Base-by-base conservation (phyloP, 1,140 invertebrate species). In the Drosophila tristis region DNA sequence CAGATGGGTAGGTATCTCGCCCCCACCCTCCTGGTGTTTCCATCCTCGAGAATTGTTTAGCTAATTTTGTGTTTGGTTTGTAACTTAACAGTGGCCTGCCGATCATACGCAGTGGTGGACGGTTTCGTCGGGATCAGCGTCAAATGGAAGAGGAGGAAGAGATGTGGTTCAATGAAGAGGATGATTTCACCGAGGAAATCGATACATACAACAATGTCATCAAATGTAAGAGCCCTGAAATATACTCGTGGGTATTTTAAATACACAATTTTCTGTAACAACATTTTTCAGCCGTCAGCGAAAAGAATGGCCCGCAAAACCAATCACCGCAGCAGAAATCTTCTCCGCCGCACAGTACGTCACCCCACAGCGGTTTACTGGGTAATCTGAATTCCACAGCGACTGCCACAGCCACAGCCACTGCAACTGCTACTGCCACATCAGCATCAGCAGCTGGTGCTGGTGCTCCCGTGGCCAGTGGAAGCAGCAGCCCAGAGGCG, bases 151-250 rank as follows among this genome's bases (percentile, higher is more conserved):
- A 99, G 87, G 98, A 99, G 80, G 98, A 99, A 92, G 98, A 99
- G 92, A 98, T 98, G 95, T 99, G 98, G 98, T 99, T 99, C 93
- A 98, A 98, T 91, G 97, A 98, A 82, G 98, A 99, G 76, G 98
- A 99, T 91, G 98, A 98, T 82, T 95, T 97, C 78, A 97, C 98
- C 74, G 98, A 99, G 86, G 90, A 91, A 63, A 84, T 92, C 68
- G 92, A 93, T 60, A 80, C 92, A 16, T 93, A 93, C 58, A 82
- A 92, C 66, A 92, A 80, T 65, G 89, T 91, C 29, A 93, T 92
- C 73, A 90, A 94, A 95, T 84, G 90, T 91, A 70, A 74, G 84
- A 74, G 31, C 1, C 16, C 8, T 53, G 5, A 9, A 7, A 20
- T 20, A 20, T 11, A 16, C 15, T 53, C 4, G 11, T 31, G 5